A percentile compares a stretch with the other conserved stretches of the same genome.
Evolutionary conservation across 2,113 vertebrate species (phyloP).

Genomic region (Delphinapterus leucas): DNA sequence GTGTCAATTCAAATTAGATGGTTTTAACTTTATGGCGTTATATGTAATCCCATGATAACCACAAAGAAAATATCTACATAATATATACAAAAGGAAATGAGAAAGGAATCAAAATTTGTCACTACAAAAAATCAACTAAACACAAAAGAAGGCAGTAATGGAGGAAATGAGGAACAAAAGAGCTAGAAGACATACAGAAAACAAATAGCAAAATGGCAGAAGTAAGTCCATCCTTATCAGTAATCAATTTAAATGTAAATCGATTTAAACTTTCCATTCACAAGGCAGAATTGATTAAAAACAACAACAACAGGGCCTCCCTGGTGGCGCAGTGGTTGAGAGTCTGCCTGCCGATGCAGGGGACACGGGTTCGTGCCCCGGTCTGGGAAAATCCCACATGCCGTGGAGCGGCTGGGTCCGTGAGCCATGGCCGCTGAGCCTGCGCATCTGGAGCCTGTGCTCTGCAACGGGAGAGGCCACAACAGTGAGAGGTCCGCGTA

Average conservation of each 20-base stretch:
- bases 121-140: background rate
- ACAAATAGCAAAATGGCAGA: fast-evolving
- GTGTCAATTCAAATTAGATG: fast-evolving
- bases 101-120: background rate
- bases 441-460: too few species aligned
- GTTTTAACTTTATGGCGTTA: fast-evolving
- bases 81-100: background rate
- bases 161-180: background rate
- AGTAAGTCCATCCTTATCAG: fast-evolving
- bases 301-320: too few species aligned
- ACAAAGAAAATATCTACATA: background rate
- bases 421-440: too few species aligned
- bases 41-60: background rate
- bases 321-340: too few species aligned
- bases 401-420: fast-evolving
- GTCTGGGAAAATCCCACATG: too few species aligned
- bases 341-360: too few species aligned
- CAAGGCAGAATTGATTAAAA: background rate
- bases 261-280: too few species aligned
- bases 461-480: too few species aligned
- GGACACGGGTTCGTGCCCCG: too few species aligned
- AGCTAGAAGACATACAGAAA: background rate
- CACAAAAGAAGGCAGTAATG: background rate
- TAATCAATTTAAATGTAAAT: too few species aligned
- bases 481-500: too few species aligned